Percentiles rank a stretch among this genome's conserved stretches.
Conservation (phyloP, 2,113 vertebrate genomes). For the Petrocephalus microphthalmus region DNA sequence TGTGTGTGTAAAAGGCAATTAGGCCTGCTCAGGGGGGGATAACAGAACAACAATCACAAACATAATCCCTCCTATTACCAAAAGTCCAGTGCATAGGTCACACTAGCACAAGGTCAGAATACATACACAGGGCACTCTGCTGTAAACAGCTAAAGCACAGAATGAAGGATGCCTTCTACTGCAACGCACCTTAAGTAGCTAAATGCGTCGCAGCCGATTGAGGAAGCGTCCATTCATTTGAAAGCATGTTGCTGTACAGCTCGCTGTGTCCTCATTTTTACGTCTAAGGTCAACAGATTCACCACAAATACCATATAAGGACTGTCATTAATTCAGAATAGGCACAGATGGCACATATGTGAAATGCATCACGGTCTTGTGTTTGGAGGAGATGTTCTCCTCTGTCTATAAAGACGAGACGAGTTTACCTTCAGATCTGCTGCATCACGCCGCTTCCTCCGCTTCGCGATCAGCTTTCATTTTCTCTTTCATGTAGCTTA, state of each 20-base stretch:
- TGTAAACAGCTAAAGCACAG: neutral
- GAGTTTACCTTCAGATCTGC: slow-evolving; percentile 40
- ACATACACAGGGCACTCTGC: neutral
- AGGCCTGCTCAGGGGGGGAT: neutral
- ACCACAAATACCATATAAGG: too few relatives aligned
- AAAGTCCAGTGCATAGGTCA: slow-evolving; percentile 1
- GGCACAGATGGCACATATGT: neutral
- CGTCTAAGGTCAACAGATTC: neutral
- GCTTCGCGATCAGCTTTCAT: slow-evolving; percentile 35
- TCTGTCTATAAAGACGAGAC: neutral
- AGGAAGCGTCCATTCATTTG: slow-evolving; percentile 10
- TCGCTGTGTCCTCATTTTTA: neutral
- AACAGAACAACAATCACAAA: neutral
- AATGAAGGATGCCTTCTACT: neutral
- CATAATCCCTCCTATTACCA: neutral
- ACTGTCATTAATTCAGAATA: neutral
- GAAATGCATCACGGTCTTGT: neutral
- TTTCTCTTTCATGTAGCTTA: slow-evolving; percentile 43
- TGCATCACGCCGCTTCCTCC: slow-evolving; percentile 16
- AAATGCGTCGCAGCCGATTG: neutral
- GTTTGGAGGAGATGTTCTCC: neutral
- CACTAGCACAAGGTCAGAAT: slow-evolving; percentile 20
- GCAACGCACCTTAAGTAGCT: neutral
- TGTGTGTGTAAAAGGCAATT: neutral
- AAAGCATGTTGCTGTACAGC: neutral